Evolutionary conservation across 2,888 invertebrate species (phyloP).

Genomic region (Habroteleia sp.): DNA sequence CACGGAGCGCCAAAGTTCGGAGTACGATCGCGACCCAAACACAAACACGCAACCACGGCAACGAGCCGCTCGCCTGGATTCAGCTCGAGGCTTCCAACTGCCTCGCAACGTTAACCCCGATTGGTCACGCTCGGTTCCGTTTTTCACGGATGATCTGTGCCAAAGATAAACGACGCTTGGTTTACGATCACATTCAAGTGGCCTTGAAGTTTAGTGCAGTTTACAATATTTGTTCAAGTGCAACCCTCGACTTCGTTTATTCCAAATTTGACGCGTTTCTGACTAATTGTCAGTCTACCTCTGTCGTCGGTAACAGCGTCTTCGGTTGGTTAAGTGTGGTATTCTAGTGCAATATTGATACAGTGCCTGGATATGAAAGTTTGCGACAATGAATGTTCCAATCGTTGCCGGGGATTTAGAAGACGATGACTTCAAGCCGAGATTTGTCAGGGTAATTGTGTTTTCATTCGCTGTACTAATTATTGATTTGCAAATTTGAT

Average conservation of each 20-base stretch:
- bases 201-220: constrained; percentile 39
- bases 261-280: not conserved
- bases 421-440: constrained; percentile 76
- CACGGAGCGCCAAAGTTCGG: constrained; percentile 26
- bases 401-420: constrained; percentile 79
- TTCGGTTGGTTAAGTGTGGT: constrained; percentile 11
- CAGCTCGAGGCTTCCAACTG: not conserved
- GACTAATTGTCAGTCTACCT: too few species aligned
- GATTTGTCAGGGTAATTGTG: constrained; percentile 78
- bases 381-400: constrained; percentile 77
- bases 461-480: too few species aligned
- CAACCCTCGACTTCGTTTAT: not conserved
- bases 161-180: constrained; percentile 55
- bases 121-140: constrained; percentile 46
- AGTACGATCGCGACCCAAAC: constrained; percentile 9
- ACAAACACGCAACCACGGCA: not conserved
- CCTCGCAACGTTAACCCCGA: constrained; percentile 12
- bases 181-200: constrained; percentile 39
- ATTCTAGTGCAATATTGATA: not conserved
- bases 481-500: too few species aligned
- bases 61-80: constrained; percentile 2
- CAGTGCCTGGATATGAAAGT: constrained; percentile 65
- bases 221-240: not conserved
- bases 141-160: constrained; percentile 60
- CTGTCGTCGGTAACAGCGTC: too few species aligned